Evolutionary conservation across 2,888 invertebrate species (phyloP), one percentile per base, ranked within the genome.

Genomic region (Emmelina monodactyla): DNA sequence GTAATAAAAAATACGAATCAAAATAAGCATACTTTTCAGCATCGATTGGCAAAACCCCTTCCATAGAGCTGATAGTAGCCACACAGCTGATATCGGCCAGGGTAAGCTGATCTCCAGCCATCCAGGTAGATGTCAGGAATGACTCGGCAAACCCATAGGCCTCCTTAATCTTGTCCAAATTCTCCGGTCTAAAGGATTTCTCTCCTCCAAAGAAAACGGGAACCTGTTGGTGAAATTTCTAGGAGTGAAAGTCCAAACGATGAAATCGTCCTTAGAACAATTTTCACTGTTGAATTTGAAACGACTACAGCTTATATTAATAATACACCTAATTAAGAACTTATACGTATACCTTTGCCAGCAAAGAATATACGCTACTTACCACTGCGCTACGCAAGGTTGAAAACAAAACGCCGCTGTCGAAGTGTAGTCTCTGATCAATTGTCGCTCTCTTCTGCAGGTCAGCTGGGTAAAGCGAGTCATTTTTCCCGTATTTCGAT

Each of bases 61-160:
- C 54, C 41, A 80, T 50, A 1, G 82, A 62, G 42, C 81, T 79
- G 14, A 86, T 63, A 7, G 75, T 71, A 9, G 83, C 71, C 2
- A 71, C 71, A 22, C 85, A 72, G 40, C 81, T 72, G 33, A 84
- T 68, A 46, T 88, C 88, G 11, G 87, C 87, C 14, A 88, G 58
- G 0, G 87, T 86, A 13, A 85, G 37, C 22, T 72, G 55, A 28
- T 84, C 71, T 1, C 86, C 87, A 11, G 83, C 84, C 14, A 82
- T 62, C 67, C 82, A 87, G 5, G 72, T 52, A 3, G 63, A 63
- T 1, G 66, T 65, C 2, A 86, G 55, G 44, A 76, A 84, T 22
- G 62, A 75, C 22, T 88, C 83, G 5, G 85, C 34, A 19, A 64
- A 55, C 0, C 46, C 53, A 35, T 66, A 69, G 0, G 51, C 61